These are phyloP conservation scores for Drosophila ficusphila DNA, from an alignment of 1,140 invertebrate genomes.

Conservation along the genomic window DNA sequence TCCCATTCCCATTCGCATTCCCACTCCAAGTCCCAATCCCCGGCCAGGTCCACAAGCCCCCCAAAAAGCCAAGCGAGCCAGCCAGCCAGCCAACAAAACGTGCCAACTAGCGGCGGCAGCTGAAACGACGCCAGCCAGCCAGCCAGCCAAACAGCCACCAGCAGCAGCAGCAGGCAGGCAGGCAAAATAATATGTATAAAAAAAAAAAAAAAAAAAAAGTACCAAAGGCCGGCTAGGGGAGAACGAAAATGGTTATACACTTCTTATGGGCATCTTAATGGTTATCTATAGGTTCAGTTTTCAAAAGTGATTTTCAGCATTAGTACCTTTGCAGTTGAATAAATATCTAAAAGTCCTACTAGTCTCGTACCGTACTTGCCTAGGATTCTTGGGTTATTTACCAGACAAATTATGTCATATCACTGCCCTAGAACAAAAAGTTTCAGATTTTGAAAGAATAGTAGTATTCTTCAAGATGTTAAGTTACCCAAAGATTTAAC, in stretches of 20 bases:
- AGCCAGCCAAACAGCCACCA: slow-evolving; percentile 29
- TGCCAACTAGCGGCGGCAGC: slow-evolving; percentile 66
- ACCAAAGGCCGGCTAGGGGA: slow-evolving; percentile 6
- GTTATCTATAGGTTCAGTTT: not conserved
- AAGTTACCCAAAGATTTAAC: no score
- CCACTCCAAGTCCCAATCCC: not conserved
- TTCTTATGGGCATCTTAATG: not conserved
- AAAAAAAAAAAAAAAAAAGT: slow-evolving; percentile 53
- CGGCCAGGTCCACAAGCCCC: slow-evolving; percentile 51
- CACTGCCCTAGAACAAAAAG: no score
- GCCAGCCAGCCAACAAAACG: slow-evolving; percentile 74
- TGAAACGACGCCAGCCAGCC: slow-evolving; percentile 53
- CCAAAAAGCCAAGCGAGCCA: slow-evolving; percentile 67
- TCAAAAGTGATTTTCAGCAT: no score
- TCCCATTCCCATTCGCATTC: not conserved
- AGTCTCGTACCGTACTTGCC: no score
- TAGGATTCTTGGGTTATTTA: no score
- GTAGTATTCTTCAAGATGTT: no score
- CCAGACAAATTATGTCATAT: no score
- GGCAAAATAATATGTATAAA: slow-evolving; percentile 66
- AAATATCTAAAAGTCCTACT: no score
- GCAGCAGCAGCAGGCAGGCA: slow-evolving; percentile 56
- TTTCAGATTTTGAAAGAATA: no score
- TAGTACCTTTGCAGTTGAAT: no score
- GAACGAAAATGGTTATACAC: slow-evolving; percentile 18